Percentiles rank a stretch among this genome's conserved stretches.
These are phyloP conservation scores for Tor tambroides DNA, from an alignment of 2,113 vertebrate genomes.

Conservation along the genomic window DNA sequence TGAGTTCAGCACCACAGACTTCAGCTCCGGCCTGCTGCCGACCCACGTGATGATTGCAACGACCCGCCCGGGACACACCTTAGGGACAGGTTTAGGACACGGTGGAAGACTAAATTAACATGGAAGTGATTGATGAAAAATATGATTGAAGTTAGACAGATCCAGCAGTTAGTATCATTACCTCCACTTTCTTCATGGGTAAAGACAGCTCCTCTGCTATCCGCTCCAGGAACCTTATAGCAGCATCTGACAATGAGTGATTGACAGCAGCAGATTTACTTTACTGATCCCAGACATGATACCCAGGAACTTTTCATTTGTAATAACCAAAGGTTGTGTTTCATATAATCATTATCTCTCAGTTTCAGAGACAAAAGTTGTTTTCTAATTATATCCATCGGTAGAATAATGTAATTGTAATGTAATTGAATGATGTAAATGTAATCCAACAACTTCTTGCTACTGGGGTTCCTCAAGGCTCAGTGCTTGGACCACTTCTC, in stretches of 20 bases:
- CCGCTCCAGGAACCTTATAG: constrained; percentile 82
- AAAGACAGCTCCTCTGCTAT: constrained; percentile 82
- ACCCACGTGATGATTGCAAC: constrained; percentile 89
- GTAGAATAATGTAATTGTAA: neutral
- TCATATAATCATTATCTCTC: neutral
- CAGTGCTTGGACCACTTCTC: too few species aligned
- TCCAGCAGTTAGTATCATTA: constrained; percentile 55
- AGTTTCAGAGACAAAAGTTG: neutral
- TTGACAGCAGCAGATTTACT: constrained; percentile 14
- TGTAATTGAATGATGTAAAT: too few species aligned
- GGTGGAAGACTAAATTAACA: neutral
- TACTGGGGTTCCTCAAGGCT: too few species aligned
- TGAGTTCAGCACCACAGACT: constrained; percentile 92
- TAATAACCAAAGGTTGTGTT: neutral
- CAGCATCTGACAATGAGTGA: constrained; percentile 75
- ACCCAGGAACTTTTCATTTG: neutral
- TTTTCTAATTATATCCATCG: neutral
- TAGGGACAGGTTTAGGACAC: neutral
- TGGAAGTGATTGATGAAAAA: neutral
- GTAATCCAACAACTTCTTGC: too few species aligned
- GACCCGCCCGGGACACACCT: constrained; percentile 85
- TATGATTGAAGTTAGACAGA: neutral
- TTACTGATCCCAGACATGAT: constrained; percentile 20
- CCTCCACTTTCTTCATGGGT: constrained; percentile 89
- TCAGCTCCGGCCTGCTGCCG: constrained; percentile 82